Evolutionary conservation across 2,888 invertebrate genomes (phyloP), one percentile per base, ranked within the genome.

Genomic region (Drosophila stalkeri): DNA sequence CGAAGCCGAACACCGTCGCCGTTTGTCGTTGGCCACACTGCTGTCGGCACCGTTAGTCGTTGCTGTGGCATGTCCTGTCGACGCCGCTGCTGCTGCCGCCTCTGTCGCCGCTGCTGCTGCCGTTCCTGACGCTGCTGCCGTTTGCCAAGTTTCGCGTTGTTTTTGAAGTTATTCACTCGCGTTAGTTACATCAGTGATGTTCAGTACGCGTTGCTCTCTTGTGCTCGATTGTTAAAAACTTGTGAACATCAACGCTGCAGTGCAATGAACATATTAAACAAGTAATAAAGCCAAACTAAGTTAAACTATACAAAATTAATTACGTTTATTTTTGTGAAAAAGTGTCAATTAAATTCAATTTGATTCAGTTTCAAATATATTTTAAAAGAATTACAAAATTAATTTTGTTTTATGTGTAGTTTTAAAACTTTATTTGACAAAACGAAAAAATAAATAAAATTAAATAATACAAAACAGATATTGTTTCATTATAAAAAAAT

Each of bases 1-100:
- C 77, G 72, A 75, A 82, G 73, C 86, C 82, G 86, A 85, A 73
- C 77, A 75, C 61, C 64, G 63, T 83, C 83, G 88, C 23, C 39
- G 67, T 35, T 62, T 66, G 62, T 59, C 64, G 74, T 61, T 64
- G 60, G 46, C 33, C 35, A n/a, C 35, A 41, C 60, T 62, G 60
- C 60, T 55, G 59, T 64, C 80, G 80, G 70, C 68, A 72, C 66
- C 54, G 66, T 62, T 63, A 61, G 70, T 62, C 70, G 62, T 61
- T 59, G 56, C 74, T 72, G 81, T 73, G 61, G 64, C 66, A 59
- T 57, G 64, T 75, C 60, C 77, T 77, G 72, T 70, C 72, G 70
- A 66, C 80, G 67, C 68, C 51, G 62, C 64, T 16, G 23, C 57
- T 35, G 55, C 41, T 12, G 39, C 57, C 35, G 55, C 68, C 51